Base-by-base conservation (phyloP, 2,888 invertebrate species). In the Druceiella hillmani region DNA sequence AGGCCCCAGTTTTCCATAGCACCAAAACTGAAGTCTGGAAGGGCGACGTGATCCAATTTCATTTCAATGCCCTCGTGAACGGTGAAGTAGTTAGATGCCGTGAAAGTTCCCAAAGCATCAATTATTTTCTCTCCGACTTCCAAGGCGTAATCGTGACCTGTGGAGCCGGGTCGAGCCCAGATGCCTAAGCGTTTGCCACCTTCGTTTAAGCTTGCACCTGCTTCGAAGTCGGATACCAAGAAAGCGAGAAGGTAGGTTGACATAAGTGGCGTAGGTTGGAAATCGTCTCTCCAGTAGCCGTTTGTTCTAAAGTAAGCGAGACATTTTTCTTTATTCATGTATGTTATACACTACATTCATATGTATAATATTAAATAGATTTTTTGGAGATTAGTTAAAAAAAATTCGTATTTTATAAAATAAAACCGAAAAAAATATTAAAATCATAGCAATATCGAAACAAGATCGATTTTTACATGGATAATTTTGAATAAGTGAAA, bases 161-260 rank as follows among this genome's bases (percentile, higher is more conserved):
- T 68, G n/a, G 79, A 80, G 24, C 82, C 79, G 2, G 78, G 75
- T 40, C 86, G 76, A 0, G 87, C 75, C 60, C 79, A 82, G 1
- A 90, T 74, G 4, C 79, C 74, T 40, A 78, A 72, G 10, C 66
- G 61, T 1, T 56, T 50, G 3, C 55, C 57, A 5, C 60, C 62
- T 0, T 50, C 52, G 1, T 45, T 36, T 0, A 47, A 51, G 3
- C 54, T 49, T n/a, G 54, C 52, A 10, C 58, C 62, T 1, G 61
- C 64, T 41, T 63, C 64, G 33, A 84, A 81, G 51, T 88, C 84
- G 11, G 87, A 87, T 1, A 93, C 78, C 4, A 89, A 69, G 53
- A 92, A 83, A 0, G 91, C 92, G 2, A 91, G 77, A 4, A 92
- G 65, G 53, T 94, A 94, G 0, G 90, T 84, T 1, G 87, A 81